phyloP scores from a whole-genome alignment of 64 coral and sea anemone species.

The Orbicella faveolata region DNA sequence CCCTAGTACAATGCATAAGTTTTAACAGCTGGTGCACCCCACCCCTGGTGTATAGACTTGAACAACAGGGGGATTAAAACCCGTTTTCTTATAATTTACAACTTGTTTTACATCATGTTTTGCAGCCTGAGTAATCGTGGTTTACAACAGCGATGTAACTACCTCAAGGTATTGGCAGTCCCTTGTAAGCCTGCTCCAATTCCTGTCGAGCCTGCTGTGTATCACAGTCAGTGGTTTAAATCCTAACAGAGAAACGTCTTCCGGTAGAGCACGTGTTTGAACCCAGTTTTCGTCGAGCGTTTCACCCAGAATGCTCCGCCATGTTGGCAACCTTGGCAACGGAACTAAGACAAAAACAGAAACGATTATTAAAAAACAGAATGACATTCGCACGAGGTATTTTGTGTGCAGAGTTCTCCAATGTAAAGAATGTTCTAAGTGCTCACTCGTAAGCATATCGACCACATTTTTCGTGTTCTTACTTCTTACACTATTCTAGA shows the following conservation, averaged over 20 bases:
- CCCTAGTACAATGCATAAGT: too few species aligned
- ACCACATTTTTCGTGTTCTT: too few species aligned
- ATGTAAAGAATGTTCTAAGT: too few species aligned
- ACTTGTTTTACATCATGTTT: too few species aligned
- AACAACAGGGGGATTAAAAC: neutral
- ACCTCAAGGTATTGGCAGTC: conserved; percentile 87
- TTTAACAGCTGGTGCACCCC: too few species aligned
- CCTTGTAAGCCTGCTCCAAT: conserved; percentile 79
- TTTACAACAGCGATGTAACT: neutral
- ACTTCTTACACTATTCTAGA: too few species aligned
- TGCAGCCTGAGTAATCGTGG: neutral
- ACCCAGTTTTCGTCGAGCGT: conserved; percentile 81
- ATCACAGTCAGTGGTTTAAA: conserved; percentile 71
- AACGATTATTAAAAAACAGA: neutral
- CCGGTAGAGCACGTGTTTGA: conserved; percentile 81
- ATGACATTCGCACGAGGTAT: neutral
- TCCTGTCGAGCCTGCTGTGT: conserved; percentile 66
- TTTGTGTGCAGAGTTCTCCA: too few species aligned
- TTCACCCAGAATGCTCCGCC: conserved; percentile 71
- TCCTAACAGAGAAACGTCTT: conserved; percentile 84
- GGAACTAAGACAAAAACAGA: neutral
- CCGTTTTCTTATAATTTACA: too few species aligned
- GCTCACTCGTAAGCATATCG: too few species aligned
- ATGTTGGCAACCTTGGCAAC: conserved; percentile 43
- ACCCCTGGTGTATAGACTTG: too few species aligned